phyloP scores from a whole-genome alignment of 2,888 invertebrate species.

The Seladonia tumulorum region DNA sequence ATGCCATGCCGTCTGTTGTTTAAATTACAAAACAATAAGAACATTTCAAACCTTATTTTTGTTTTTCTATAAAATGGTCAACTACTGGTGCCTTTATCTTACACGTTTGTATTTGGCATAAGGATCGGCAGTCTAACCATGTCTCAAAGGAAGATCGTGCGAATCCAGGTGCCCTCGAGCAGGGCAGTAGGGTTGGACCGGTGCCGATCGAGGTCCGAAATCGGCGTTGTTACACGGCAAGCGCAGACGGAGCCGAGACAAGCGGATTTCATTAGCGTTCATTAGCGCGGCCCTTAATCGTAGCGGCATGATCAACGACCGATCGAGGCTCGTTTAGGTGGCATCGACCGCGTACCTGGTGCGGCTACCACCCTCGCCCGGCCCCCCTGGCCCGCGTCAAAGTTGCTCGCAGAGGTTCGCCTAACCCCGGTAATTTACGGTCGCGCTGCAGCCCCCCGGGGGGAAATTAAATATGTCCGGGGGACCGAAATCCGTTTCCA shows the following conservation, averaged over 20 bases:
- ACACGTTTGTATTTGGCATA: not conserved
- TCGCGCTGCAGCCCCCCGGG: conserved; percentile 36
- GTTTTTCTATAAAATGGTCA: too few species aligned
- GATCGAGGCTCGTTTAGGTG: conserved; percentile 50
- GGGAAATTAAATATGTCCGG: conserved; percentile 71
- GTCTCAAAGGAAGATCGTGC: not conserved
- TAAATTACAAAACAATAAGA: too few species aligned
- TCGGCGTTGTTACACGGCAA: not conserved
- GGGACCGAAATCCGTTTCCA: conserved; percentile 66
- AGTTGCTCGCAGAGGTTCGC: conserved; percentile 54
- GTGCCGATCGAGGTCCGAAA: not conserved
- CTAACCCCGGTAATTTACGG: conserved; percentile 70
- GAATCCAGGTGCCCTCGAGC: not conserved
- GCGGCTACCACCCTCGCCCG: conserved; percentile 28
- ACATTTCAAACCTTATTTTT: too few species aligned
- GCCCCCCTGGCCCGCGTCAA: conserved; percentile 32
- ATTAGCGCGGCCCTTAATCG: conserved; percentile 58
- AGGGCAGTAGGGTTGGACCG: not conserved
- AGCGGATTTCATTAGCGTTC: conserved; percentile 60
- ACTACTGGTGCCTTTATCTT: too few species aligned
- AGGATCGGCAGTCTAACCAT: not conserved
- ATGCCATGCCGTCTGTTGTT: too few species aligned
- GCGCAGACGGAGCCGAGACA: conserved; percentile 9
- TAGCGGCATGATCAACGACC: conserved; percentile 50
- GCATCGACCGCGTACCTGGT: conserved; percentile 44